Evolutionary conservation across 1,140 invertebrate species (phyloP).

Genomic region (Coenobita brevimanus): DNA sequence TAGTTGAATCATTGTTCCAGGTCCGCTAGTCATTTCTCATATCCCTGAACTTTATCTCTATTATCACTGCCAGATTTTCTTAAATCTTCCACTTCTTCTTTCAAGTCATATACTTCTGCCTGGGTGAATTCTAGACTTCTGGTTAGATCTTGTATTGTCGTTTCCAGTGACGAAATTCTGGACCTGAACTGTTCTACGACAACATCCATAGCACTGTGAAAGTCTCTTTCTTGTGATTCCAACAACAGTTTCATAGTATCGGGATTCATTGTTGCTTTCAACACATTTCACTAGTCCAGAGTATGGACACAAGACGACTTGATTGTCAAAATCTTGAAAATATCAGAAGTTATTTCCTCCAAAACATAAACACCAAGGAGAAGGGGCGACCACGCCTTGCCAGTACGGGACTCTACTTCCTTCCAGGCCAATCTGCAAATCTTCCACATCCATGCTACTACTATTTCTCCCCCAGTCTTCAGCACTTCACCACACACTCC

Average conservation of each 20-base stretch:
- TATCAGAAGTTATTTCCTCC: too few species aligned
- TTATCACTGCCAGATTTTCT: background rate
- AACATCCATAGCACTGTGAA: background rate
- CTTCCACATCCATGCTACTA: too few species aligned
- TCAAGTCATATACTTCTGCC: background rate
- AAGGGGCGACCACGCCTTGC: too few species aligned
- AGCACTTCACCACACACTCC: too few species aligned
- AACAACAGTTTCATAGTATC: background rate
- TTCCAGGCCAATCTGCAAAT: too few species aligned
- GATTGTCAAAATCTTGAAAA: too few species aligned
- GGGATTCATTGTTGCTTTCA: background rate
- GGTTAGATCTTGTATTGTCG: background rate
- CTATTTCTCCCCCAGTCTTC: too few species aligned
- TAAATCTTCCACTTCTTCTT: background rate
- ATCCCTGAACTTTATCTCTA: background rate
- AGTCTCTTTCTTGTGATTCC: background rate
- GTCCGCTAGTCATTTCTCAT: background rate
- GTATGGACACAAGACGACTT: too few species aligned
- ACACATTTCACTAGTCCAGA: too few species aligned
- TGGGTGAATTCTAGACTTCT: conserved; percentile 5
- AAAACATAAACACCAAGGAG: too few species aligned
- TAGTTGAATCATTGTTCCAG: background rate
- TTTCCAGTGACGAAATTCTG: background rate
- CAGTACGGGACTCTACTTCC: too few species aligned
- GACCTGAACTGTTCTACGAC: background rate